Base-by-base conservation (phyloP, 2,888 invertebrate species). In the Orthosia gracilis region DNA sequence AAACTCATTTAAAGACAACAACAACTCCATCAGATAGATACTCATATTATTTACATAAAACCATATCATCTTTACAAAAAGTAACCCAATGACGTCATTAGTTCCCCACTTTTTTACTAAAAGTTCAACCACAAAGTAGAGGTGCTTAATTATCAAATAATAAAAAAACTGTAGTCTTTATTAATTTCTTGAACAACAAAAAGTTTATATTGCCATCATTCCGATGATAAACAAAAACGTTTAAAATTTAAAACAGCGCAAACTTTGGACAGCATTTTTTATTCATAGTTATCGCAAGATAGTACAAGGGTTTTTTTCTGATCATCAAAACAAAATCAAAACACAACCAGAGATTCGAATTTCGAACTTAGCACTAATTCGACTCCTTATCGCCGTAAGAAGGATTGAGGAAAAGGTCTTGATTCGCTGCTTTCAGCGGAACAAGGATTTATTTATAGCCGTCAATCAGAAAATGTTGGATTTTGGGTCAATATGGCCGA, bases 321-420 rank as follows among this genome's bases (percentile, higher is more conserved):
- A 17, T 12, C 5, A 47, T 3, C 18, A 17, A 21, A 54, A 21
- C 0, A 50, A 40, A 67, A 67, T 57, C 18, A 18, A 73, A 57
- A 52, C 15, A 18, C 26, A 21, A 18, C 18, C 31, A 55, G 50
- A 40, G 7, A 72, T 67, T 79, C 66, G 40, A 63, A 49, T 67
- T 57, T 26, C n/a, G 66, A 66, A 63, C 49, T 50, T 12, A 4
- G 4, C n/a, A 65, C 45, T 52, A 52, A 54, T 75, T 72, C 54
- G n/a, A n/a, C 47, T 31, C 73, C 69, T 74, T 78, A 78, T 69
- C 76, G 45, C 68, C 62, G 47, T 49, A 49, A 49, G 59, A 74
- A 72, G 67, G 67, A 76, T 82, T 73, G 55, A 65, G 77, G 69
- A 82, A 83, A 85, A 83, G 78, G 74, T 70, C 70, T 55, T 76